Evolutionary conservation across 2,888 invertebrate genomes (phyloP), one percentile per base, ranked within the genome.

Genomic region (Azorinus chamasolen): DNA sequence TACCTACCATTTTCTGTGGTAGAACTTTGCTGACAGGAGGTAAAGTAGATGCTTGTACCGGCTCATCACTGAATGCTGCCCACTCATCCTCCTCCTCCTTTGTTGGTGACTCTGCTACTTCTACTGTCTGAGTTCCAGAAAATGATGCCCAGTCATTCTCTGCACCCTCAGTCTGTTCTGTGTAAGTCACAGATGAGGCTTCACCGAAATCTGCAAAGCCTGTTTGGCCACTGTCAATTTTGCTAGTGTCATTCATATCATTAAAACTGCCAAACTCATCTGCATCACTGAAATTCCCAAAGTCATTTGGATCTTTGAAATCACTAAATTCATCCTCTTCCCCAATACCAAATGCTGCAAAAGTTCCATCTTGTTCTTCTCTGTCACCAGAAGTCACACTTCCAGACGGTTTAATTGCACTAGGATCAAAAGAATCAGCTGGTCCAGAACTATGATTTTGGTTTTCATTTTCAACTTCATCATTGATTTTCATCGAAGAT

Each of bases 111-210:
- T 27, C 53, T 3, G 45, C 64, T 24, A 18, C 45, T n/a, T 59
- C 32, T 24, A 46, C 27, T 18, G 69, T 54, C 46, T 76, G 76
- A 16, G 76, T 70, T 50, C 68, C 77, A 37, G 77, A 71, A 70
- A 85, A 85, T 59, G 85, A 64, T 58, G 85, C 83, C 85, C 83
- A 86, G 68, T 83, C 76, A 51, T 79, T 54, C 32, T 27, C 32
- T 20, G 37, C 32, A 37, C 20, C 27, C 18, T 61, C 65, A 37
- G 37, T 41, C 4, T 50, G 37, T n/a, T 53, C 20, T 45, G 53
- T 59, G 5, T 32, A 6, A 32, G 32, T 10, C 53, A 43, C 32
- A 27, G 55, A 24, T 22, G 50, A 53, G 54, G 62, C 39, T 24
- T 48, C 46, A 25, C 20, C 58, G 25, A 54, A 54, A 16, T 54